phyloP scores from a whole-genome alignment of 2,113 vertebrate species.

The Girardinichthys multiradiatus region DNA sequence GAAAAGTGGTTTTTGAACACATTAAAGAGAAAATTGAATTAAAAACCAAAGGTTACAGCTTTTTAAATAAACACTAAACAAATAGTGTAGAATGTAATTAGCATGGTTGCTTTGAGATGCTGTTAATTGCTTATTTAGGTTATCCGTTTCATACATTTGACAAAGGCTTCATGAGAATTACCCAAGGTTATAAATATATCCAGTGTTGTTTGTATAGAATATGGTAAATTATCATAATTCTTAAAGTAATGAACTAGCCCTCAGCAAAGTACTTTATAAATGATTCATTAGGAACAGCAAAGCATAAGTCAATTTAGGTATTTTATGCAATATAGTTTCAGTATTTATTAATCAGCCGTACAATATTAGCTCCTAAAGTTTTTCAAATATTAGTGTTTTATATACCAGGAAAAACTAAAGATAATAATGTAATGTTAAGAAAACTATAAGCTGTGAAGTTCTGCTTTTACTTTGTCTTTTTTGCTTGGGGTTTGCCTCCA shows the following conservation, averaged over 20 bases:
- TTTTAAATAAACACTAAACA: constrained; percentile 41
- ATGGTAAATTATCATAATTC: constrained; percentile 37
- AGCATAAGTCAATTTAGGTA: constrained; percentile 7
- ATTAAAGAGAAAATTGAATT: background rate
- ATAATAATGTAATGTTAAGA: background rate
- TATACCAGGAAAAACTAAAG: background rate
- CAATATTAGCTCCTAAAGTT: background rate
- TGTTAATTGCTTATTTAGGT: constrained; percentile 49
- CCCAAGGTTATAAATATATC: constrained; percentile 28
- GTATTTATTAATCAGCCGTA: constrained; percentile 5
- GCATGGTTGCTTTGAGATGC: constrained; percentile 26
- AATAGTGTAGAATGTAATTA: constrained; percentile 41
- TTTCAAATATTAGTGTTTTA: constrained; percentile 4
- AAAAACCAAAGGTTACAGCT: constrained; percentile 11
- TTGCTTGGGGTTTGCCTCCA: no score
- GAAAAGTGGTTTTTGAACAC: background rate
- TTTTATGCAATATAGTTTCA: background rate
- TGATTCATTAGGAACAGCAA: constrained; percentile 31
- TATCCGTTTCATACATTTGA: constrained; percentile 44
- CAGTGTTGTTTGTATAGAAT: constrained; percentile 39
- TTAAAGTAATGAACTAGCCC: constrained; percentile 40
- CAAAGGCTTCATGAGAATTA: constrained; percentile 35
- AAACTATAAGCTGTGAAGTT: no score
- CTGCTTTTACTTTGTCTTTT: no score
- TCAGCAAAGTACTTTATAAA: constrained; percentile 44